Conservation (phyloP, 2,888 invertebrate species). For the Amphiduros pacificus region DNA sequence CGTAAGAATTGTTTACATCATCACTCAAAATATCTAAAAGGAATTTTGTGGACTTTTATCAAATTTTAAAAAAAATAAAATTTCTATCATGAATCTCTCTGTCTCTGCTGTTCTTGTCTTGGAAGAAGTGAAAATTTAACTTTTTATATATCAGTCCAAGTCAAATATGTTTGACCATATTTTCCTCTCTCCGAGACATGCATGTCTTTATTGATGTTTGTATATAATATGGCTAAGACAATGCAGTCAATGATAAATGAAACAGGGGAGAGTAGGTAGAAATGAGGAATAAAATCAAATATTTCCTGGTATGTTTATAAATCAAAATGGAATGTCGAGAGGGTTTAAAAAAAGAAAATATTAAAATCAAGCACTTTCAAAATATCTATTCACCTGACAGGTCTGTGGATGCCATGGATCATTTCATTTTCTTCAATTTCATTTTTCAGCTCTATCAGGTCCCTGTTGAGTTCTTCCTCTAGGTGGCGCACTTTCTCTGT, state of each 20-base stretch:
- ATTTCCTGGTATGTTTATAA: background rate
- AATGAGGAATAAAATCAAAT: too few species aligned
- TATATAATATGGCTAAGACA: background rate
- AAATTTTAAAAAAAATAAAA: too few species aligned
- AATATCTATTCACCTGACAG: constrained; percentile 21
- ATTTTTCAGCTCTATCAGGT: constrained; percentile 50
- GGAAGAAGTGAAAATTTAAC: too few species aligned
- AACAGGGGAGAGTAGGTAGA: too few species aligned
- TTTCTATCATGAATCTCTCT: too few species aligned
- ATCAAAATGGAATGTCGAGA: background rate
- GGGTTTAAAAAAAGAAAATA: background rate
- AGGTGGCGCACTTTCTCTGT: constrained; percentile 48
- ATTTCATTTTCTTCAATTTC: constrained; percentile 58
- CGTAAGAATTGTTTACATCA: too few species aligned
- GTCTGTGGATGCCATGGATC: constrained; percentile 31
- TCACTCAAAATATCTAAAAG: too few species aligned
- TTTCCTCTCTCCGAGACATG: too few species aligned
- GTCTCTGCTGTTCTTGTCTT: too few species aligned
- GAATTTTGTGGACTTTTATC: too few species aligned
- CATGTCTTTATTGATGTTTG: background rate
- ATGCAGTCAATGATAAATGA: background rate
- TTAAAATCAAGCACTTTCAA: background rate
- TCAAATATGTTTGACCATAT: too few species aligned
- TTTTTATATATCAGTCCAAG: too few species aligned
- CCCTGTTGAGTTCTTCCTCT: constrained; percentile 48